Evolutionary conservation across 2,888 invertebrate genomes (phyloP).

Genomic region (Elaeidobius kamerunicus): DNA sequence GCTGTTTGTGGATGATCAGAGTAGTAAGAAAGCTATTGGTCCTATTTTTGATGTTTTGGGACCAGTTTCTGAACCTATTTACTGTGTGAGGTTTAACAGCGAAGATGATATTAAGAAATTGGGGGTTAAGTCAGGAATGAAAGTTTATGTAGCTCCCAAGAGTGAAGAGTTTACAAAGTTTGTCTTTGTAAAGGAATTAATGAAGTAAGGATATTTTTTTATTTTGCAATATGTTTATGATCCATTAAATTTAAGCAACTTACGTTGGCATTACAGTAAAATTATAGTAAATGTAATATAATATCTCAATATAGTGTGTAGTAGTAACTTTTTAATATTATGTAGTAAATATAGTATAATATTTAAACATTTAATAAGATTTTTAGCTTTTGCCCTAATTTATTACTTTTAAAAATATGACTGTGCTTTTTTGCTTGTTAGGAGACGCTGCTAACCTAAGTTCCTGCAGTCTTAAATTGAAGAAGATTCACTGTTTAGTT

Average conservation of each 20-base stretch:
- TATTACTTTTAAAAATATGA: neutral
- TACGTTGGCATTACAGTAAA: too few relatives aligned
- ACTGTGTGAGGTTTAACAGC: constrained; percentile 79
- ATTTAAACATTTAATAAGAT: too few relatives aligned
- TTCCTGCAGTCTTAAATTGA: neutral
- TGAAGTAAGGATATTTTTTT: constrained; percentile 55
- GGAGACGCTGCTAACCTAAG: constrained; percentile 1
- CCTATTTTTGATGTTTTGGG: constrained; percentile 92
- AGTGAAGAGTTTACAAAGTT: constrained; percentile 67
- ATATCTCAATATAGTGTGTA: too few relatives aligned
- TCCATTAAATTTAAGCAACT: too few relatives aligned
- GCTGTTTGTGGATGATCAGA: constrained; percentile 63
- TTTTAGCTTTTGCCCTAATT: too few relatives aligned
- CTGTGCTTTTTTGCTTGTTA: constrained; percentile 6
- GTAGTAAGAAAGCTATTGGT: constrained; percentile 73
- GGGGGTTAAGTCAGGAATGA: constrained; percentile 64
- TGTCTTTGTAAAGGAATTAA: constrained; percentile 70
- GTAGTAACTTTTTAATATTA: too few relatives aligned
- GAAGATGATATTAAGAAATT: constrained; percentile 68
- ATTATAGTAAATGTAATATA: too few relatives aligned
- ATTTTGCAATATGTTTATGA: neutral
- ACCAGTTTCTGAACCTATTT: constrained; percentile 78
- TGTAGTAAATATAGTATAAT: too few relatives aligned
- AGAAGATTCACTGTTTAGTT: constrained; percentile 7
- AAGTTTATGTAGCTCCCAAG: constrained; percentile 81